Percentiles rank a stretch among this genome's conserved stretches.
Conservation (phyloP, 2,888 invertebrate genomes). For the Torymus tubicola region DNA sequence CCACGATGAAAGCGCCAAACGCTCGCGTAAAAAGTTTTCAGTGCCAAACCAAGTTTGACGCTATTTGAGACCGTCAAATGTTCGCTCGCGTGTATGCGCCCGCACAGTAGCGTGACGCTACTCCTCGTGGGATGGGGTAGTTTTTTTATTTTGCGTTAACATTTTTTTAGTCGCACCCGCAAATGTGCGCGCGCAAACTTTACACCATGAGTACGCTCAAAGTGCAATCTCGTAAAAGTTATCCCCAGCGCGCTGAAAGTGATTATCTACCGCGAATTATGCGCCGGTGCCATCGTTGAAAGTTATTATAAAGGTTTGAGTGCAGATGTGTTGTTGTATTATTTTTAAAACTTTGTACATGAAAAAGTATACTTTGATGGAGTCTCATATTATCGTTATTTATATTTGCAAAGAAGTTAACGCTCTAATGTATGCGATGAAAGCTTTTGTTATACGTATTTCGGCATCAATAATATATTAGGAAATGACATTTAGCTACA, state of each 20-base stretch:
- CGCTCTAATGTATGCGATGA: too few relatives aligned
- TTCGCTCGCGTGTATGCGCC: neutral
- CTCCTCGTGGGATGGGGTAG: neutral
- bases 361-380: neutral
- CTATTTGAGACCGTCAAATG: conserved; percentile 26
- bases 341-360: conserved; percentile 10
- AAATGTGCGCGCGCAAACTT: conserved; percentile 2
- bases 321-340: neutral
- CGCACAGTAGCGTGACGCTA: neutral
- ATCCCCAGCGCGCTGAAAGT: conserved; percentile 1
- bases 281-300: conserved; percentile 15
- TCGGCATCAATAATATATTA: too few relatives aligned
- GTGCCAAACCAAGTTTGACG: conserved; percentile 41
- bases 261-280: conserved; percentile 1
- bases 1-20: conserved; percentile 21
- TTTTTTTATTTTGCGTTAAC: conserved; percentile 28
- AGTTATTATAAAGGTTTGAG: neutral
- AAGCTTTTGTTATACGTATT: too few relatives aligned
- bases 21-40: conserved; percentile 27
- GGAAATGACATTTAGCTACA: too few relatives aligned
- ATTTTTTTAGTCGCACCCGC: neutral
- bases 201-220: neutral
- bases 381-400: too few relatives aligned
- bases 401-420: too few relatives aligned
- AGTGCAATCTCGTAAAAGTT: conserved; percentile 24